These are phyloP conservation scores for Oscheius sp. DNA, from an alignment of 2,888 invertebrate genomes.

Conservation along the genomic window DNA sequence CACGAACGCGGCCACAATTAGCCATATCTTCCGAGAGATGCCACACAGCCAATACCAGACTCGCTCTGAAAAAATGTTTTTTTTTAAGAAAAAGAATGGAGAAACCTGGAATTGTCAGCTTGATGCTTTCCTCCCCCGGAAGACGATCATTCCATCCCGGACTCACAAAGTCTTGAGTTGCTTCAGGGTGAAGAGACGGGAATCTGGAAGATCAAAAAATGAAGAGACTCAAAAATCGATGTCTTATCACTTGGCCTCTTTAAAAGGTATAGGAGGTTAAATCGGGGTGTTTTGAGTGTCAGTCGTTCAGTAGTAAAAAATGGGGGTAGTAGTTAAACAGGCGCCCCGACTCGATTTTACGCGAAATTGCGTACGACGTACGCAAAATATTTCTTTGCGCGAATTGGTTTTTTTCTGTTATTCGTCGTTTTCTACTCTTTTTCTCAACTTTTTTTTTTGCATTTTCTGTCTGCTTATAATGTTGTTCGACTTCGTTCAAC, in stretches of 20 bases:
- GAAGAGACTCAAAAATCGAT: background rate
- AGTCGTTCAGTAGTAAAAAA: too few relatives aligned
- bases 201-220: conserved; percentile 10
- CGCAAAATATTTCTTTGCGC: too few relatives aligned
- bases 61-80: background rate
- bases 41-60: conserved; percentile 17
- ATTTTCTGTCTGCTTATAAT: too few relatives aligned
- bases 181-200: conserved; percentile 8
- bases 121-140: background rate
- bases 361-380: too few relatives aligned
- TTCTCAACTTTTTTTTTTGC: too few relatives aligned
- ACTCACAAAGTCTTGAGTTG: conserved; percentile 8
- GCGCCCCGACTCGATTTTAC: too few relatives aligned
- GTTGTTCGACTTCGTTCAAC: too few relatives aligned
- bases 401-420: too few relatives aligned
- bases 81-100: background rate
- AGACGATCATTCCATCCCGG: conserved; percentile 6
- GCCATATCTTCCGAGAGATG: conserved; percentile 14
- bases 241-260: background rate
- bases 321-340: too few relatives aligned
- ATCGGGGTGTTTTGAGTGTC: too few relatives aligned
- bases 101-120: conserved; percentile 18
- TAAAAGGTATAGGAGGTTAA: too few relatives aligned
- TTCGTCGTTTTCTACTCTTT: too few relatives aligned
- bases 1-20: background rate